Base-by-base conservation (phyloP, 2,797 vertebrate genomes). In the Parotocinclus haroldoi region DNA sequence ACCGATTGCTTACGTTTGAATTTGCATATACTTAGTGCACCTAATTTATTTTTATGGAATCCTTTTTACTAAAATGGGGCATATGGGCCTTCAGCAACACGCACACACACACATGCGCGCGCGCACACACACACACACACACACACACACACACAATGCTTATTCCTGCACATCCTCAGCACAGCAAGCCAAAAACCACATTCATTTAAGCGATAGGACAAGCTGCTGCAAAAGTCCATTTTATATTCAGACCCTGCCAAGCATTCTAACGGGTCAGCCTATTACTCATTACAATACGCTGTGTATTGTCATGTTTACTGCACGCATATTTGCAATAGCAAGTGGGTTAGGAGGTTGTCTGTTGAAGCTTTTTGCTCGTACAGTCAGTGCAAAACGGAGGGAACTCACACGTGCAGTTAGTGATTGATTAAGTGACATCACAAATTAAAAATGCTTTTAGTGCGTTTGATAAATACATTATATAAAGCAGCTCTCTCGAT, bases 1-100 rank as follows among this genome's bases (percentile, higher is more conserved):
- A 93, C 92, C 93, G 93, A 97, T 98, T 96, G 93, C 95, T 97
- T 96, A 95, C 93, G 95, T 95, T 95, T 92, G 93, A 95, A 96
- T 98, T 95, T 95, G 94, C 94, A 96, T 96, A 96, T 93, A 91
- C 93, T 96, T 97, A 95, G 92, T 82, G 88, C 86, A 86, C 93
- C 91, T 94, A 91, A 94, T 98, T 98, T 96, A 95, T 95, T 96
- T 96, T 93, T 93, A 94, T 94, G 92, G 93, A 93, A 92, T 92
- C 87, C 88, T 93, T 94, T 91, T 92, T 92, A 92, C 91, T 92
- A 91, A 94, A 95, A 94, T 85, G 84, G 88, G 88, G 89, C 90
- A 90, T 89, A 87, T 85, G 89, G 92, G 85, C 85, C 86, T 89
- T 88, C 82, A 91, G 89, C 88, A 84, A 86, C 79, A 87, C 88